These are phyloP conservation scores for Speoplatyrhinus poulsoni DNA, from an alignment of 2,113 vertebrate species.

Conservation along the genomic window DNA sequence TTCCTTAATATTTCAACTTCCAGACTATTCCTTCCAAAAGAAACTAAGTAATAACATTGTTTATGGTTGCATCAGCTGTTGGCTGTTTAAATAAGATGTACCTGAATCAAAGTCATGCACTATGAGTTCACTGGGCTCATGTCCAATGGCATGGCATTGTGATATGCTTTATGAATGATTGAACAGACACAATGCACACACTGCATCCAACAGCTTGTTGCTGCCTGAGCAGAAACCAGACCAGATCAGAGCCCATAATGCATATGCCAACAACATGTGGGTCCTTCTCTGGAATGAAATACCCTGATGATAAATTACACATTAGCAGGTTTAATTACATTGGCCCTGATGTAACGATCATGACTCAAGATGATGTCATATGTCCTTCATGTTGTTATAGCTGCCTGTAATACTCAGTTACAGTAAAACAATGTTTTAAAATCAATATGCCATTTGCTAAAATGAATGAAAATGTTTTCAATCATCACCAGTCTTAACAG, in stretches of 20 bases:
- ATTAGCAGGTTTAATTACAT: neutral
- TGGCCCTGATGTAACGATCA: neutral
- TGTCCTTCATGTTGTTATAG: neutral
- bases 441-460: conserved; percentile 8
- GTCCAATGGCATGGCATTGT: neutral
- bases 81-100: conserved; percentile 8
- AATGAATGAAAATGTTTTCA: neutral
- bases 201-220: conserved; percentile 10
- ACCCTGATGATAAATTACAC: neutral
- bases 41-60: neutral
- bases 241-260: conserved; percentile 19
- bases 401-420: neutral
- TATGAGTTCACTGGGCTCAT: neutral
- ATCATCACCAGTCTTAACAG: neutral
- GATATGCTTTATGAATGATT: conserved; percentile 20
- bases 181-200: conserved; percentile 2
- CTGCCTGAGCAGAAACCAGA: conserved; percentile 12
- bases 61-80: conserved; percentile 5
- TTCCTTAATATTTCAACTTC: neutral
- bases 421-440: neutral
- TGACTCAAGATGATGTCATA: neutral
- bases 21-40: neutral
- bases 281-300: neutral
- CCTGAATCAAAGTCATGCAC: conserved; percentile 9
- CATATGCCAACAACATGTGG: conserved; percentile 34